Percentiles rank a stretch among this genome's conserved stretches.
Conservation (phyloP, 1,140 invertebrate genomes). For the Plodia interpunctella region DNA sequence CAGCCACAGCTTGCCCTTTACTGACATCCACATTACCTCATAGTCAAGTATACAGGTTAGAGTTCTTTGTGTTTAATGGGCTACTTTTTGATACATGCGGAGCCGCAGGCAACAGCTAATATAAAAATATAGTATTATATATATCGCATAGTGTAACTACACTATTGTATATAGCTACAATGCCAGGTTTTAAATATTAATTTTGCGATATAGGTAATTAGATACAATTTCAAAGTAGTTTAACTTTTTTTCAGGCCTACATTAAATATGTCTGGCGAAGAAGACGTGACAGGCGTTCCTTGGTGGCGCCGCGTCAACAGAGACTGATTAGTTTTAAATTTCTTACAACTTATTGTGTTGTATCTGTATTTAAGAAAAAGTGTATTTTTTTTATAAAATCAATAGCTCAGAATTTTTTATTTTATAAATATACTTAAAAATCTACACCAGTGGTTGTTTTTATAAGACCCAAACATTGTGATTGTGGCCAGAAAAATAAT, state of each 20-base stretch:
- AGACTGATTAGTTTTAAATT: slow-evolving; percentile 69
- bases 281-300: slow-evolving; percentile 59
- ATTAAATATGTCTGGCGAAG: slow-evolving; percentile 42
- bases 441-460: background rate
- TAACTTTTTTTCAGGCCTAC: slow-evolving; percentile 44
- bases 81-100: too few species aligned
- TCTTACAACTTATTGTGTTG: slow-evolving; percentile 22
- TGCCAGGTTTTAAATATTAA: background rate
- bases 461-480: too few species aligned
- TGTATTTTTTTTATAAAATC: slow-evolving; percentile 30
- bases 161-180: background rate
- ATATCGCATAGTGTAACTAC: too few species aligned
- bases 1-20: slow-evolving; percentile 51
- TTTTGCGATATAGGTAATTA: too few species aligned
- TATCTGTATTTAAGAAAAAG: slow-evolving; percentile 23
- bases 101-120: too few species aligned
- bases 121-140: too few species aligned
- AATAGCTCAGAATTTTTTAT: slow-evolving; percentile 31
- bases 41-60: slow-evolving; percentile 60
- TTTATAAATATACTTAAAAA: slow-evolving; percentile 22
- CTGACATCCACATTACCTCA: slow-evolving; percentile 59
- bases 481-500: too few species aligned
- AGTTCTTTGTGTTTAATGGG: too few species aligned
- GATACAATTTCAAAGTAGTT: too few species aligned
- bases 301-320: slow-evolving; percentile 64